Base-by-base conservation (phyloP, 1,140 invertebrate genomes). In the Cherax destructor region DNA sequence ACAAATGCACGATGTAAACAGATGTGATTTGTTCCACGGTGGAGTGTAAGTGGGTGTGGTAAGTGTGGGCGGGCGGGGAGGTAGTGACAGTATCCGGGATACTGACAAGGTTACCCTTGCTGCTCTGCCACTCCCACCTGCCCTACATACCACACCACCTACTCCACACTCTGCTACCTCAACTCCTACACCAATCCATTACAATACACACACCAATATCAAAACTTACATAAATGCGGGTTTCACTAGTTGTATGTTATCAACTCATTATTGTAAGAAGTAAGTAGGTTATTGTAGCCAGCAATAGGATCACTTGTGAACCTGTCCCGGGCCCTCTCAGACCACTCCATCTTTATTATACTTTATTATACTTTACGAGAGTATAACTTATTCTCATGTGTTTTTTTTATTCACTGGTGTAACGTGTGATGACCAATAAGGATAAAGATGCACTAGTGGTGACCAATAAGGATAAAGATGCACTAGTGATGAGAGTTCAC, bases 31-130 rank as follows among this genome's bases (percentile, higher is more conserved):
- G 30, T 41, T 41, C 30, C 49, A 10, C 41, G 80, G 74, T 49
- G 85, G 69, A 65, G 86, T 52, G 21, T 56, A 61, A 41, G 69
- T 74, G 61, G 83, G 78, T n/a, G 90, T 72, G 56, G 79, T 65
- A 59, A 74, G 16, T 81, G 79, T 11, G 83, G 80, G 47, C n/a
- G 65, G 24, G n/a, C 50, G 16, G 88, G 74, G n/a, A n/a, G 52
- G 50, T 59, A 30, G 69, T 61, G 47, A 61, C 78, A 56, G 69
- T 77, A 78, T 91, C 88, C 79, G 80, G 80, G 88, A 61, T 76
- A 83, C 61, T 80, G 18, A 69, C 80, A 56, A 69, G 84, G 72
- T 52, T 56, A 24, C 69, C 56, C 30, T n/a, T 6, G n/a, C n/a
- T 74, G 69, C 69, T 52, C 65, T 77, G 69, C 77, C 85, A 52